These are phyloP conservation scores for Cyprinella venusta DNA, from an alignment of 2,797 vertebrate genomes.

Conservation along the genomic window DNA sequence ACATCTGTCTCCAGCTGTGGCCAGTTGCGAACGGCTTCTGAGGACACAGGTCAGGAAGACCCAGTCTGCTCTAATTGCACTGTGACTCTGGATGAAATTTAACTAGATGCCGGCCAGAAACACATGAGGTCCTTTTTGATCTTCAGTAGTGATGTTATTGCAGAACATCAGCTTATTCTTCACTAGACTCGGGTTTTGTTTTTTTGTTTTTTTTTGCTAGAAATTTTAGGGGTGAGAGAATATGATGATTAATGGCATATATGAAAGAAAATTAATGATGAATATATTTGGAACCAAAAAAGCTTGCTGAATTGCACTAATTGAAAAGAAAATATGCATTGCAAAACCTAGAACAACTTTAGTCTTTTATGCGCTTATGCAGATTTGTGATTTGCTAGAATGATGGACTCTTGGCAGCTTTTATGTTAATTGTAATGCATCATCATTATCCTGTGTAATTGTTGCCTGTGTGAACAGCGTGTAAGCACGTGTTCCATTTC, in stretches of 20 bases:
- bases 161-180: neutral
- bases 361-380: slow-evolving; percentile 23
- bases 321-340: too few relatives aligned
- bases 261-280: too few relatives aligned
- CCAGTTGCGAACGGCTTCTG: slow-evolving; percentile 17
- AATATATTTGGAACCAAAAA: too few relatives aligned
- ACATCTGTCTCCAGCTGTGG: slow-evolving; percentile 34
- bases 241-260: neutral
- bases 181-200: too few relatives aligned
- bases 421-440: slow-evolving; percentile 44
- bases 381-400: slow-evolving; percentile 19
- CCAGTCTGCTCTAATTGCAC: slow-evolving; percentile 32
- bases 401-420: slow-evolving; percentile 37
- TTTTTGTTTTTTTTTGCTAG: neutral
- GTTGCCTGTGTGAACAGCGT: slow-evolving; percentile 20
- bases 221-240: neutral
- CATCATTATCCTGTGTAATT: slow-evolving; percentile 44
- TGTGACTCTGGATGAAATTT: slow-evolving; percentile 6
- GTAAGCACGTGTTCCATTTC: neutral
- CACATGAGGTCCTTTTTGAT: neutral
- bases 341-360: slow-evolving; percentile 7
- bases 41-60: slow-evolving; percentile 14
- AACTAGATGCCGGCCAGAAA: neutral
- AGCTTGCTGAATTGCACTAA: too few relatives aligned
- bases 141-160: neutral